Evolutionary conservation across 1,140 invertebrate genomes (phyloP), one percentile per base, ranked within the genome.

Genomic region (Drosophila mayri): DNA sequence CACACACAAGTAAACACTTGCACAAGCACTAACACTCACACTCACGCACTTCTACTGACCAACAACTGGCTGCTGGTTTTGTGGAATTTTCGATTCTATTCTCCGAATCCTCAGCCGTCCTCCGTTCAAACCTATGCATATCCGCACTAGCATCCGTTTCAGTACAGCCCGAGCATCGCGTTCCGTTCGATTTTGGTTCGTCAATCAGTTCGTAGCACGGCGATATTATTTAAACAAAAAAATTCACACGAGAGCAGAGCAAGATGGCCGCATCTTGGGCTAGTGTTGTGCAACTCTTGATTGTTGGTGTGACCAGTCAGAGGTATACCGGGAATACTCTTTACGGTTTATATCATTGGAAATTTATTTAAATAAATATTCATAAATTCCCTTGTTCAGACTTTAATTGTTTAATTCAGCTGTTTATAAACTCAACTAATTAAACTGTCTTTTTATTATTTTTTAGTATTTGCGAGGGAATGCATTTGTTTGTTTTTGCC

Each of bases 41-140:
- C 79, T 66, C 47, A 72, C 73, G 38, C 57, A 40, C 63, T 49
- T 25, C 43, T 47, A 35, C 30, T 37, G 55, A 61, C 79, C 73
- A 59, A 76, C 75, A 86, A 77, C 82, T 82, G 68, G 80, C 84
- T 88, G 76, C 68, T 88, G 70, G 77, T 81, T 88, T 84, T 84
- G 63, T 90, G 84, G 85, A 88, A 90, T 87, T 88, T 87, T 87
- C 71, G 70, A 82, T 54, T 67, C 54, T 65, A 37, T 55, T 67
- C 73, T 43, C 62, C 47, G 32, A 32, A 32, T 43, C 46, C 60
- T 41, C 35, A 50, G 49, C 49, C 64, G 61, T 57, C 47, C 40
- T 28, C 64, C 60, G 38, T 59, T 37, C n/a, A 28, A 37, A 9
- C 73, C 25, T 18, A 78, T 52, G 64, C 76, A 78, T 78, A 18